Percentiles rank a stretch among this genome's conserved stretches.
phyloP scores from a whole-genome alignment of 1,140 invertebrate species.

The Paraescarpia echinospica region DNA sequence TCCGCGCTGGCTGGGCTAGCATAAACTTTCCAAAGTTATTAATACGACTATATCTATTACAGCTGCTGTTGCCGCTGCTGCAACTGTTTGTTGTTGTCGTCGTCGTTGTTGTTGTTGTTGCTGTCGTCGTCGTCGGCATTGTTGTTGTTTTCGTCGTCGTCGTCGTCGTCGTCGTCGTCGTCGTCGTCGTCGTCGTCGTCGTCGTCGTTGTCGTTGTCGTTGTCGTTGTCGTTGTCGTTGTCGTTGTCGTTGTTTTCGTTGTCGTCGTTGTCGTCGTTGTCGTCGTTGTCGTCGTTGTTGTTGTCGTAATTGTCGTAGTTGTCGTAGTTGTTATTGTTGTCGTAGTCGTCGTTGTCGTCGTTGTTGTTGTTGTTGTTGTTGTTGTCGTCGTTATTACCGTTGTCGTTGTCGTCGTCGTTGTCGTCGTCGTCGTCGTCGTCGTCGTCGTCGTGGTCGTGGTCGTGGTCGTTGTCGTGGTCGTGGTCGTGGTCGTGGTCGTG shows the following conservation, averaged over 20 bases:
- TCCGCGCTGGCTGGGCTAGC: not conserved
- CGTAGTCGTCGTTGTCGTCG: not conserved
- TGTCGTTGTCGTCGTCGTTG: too few species aligned
- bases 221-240: not conserved
- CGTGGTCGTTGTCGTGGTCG: too few species aligned
- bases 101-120: not conserved
- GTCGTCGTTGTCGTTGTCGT: not conserved
- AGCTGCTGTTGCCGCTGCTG: conserved; percentile 2
- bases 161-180: not conserved
- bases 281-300: not conserved
- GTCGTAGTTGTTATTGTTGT: not conserved
- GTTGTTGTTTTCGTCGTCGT: not conserved
- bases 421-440: too few species aligned
- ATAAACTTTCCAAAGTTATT: not conserved
- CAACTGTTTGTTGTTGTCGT: not conserved
- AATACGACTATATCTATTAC: not conserved
- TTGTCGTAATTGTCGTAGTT: not conserved
- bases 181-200: not conserved
- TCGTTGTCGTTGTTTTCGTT: too few species aligned
- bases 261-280: not conserved
- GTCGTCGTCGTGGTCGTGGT: too few species aligned
- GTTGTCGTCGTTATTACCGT: not conserved
- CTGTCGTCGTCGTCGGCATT: not conserved
- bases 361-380: not conserved
- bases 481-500: too few species aligned